Evolutionary conservation across 2,797 vertebrate species (phyloP), one percentile per base, ranked within the genome.

Genomic region (Triplophysa yarkandensis): DNA sequence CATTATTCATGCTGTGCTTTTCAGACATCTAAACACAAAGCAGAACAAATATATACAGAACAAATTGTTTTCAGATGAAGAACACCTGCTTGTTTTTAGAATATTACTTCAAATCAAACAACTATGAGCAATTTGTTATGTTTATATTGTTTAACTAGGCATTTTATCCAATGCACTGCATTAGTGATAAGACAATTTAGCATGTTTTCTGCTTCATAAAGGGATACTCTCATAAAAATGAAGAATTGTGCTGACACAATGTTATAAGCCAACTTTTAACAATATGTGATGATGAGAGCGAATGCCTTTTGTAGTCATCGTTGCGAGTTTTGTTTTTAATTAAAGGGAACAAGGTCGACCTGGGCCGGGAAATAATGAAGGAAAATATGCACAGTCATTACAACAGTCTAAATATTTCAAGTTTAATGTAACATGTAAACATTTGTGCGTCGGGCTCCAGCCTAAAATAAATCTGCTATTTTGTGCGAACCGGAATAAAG

Each of bases 1-100:
- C 60, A 64, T 43, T 41, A 73, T 32, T 54, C 57, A 61, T 48
- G 57, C 21, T 9, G 6, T 10, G 46, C 48, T 43, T 11, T 55
- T 63, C 27, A 73, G 55, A 54, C 48, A 64, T 46, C 46, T 11
- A 52, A 52, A 71, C 27, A 71, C 28, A 13, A 1, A 50, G 17
- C 14, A 68, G 16, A 68, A 41, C 36, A 73, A 64, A 46, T 54
- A 73, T 64, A 64, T 30, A 57, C 32, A 64, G 46, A 73, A 11
- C 7, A 43, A 44, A 64, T 55, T 43, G 71, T 64, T 64, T 71
- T 52, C 48, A 73, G 61, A 73, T n/a, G 0, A 21, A 39, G 23
- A 71, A 63, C 58, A 52, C 58, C 58, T 71, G 69, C 30, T 71
- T 7, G 48, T 25, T 39, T 61, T n/a, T 48, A 50, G 21, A 34